phyloP scores from a whole-genome alignment of 2,888 invertebrate species.

The Dermolepida albohirtum region DNA sequence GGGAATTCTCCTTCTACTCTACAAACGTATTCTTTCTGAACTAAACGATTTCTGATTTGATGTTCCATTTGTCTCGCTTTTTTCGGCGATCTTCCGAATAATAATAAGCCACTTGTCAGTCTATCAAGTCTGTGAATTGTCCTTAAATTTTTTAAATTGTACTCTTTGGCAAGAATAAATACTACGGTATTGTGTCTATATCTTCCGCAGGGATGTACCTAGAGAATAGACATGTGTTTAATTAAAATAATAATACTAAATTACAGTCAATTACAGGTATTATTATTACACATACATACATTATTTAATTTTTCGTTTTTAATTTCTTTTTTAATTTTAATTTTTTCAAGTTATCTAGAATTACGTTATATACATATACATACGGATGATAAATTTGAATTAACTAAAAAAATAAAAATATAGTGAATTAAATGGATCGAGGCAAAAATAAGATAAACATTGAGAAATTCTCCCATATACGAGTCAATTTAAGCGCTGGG shows the following conservation, averaged over 20 bases:
- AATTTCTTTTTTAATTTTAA: neutral
- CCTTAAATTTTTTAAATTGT: slow-evolving; percentile 91
- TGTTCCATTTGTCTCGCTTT: slow-evolving; percentile 96
- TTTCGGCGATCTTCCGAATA: slow-evolving; percentile 93
- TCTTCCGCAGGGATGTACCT: slow-evolving; percentile 98
- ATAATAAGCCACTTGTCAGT: slow-evolving; percentile 90
- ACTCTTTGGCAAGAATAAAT: slow-evolving; percentile 96
- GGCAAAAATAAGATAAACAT: no score
- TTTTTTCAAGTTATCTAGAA: no score
- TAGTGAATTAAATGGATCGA: no score
- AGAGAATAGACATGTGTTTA: slow-evolving; percentile 51
- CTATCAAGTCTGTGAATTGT: slow-evolving; percentile 97
- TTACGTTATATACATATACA: no score
- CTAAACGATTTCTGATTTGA: slow-evolving; percentile 91
- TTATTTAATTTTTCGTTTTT: neutral
- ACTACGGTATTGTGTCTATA: slow-evolving; percentile 98
- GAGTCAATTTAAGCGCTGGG: no score
- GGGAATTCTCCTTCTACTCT: slow-evolving; percentile 95
- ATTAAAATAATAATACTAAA: neutral
- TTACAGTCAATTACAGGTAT: no score
- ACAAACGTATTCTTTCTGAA: slow-evolving; percentile 95
- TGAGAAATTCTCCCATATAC: no score
- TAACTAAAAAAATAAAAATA: neutral
- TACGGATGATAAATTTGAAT: no score
- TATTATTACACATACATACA: no score